Percentiles rank a stretch among this genome's conserved stretches.
phyloP scores from a whole-genome alignment of 2,113 vertebrate genomes.

The Ardeotis arabs region DNA sequence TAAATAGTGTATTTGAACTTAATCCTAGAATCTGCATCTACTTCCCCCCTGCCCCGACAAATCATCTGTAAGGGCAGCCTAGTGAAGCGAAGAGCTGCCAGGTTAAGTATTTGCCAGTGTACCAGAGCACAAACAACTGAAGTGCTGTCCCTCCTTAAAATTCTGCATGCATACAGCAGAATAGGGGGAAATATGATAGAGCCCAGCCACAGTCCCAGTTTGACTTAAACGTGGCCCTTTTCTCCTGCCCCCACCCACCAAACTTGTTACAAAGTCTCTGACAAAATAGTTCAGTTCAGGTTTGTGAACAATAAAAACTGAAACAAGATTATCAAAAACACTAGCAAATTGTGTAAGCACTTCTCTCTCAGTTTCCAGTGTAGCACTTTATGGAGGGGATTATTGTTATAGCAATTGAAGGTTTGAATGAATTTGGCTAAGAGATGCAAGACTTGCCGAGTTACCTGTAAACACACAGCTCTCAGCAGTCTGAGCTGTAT shows the following conservation, averaged over 20 bases:
- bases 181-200: not conserved
- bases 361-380: not conserved
- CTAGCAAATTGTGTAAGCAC: accelerated
- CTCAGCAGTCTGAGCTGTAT: accelerated
- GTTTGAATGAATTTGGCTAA: no score
- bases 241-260: not conserved
- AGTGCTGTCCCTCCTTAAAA: not conserved
- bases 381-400: not conserved
- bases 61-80: not conserved
- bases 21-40: not conserved
- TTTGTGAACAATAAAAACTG: not conserved
- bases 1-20: not conserved
- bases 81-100: not conserved
- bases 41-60: not conserved
- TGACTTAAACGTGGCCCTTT: not conserved
- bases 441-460: not conserved
- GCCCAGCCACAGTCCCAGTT: accelerated
- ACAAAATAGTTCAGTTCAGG: not conserved
- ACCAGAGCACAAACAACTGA: no score
- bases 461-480: accelerated
- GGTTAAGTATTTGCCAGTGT: accelerated
- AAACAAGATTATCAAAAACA: not conserved
- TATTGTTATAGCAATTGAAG: no score
- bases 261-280: not conserved
- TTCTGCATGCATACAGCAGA: accelerated